phyloP scores from a whole-genome alignment of 1,140 invertebrate species.

The Monochamus saltuarius region DNA sequence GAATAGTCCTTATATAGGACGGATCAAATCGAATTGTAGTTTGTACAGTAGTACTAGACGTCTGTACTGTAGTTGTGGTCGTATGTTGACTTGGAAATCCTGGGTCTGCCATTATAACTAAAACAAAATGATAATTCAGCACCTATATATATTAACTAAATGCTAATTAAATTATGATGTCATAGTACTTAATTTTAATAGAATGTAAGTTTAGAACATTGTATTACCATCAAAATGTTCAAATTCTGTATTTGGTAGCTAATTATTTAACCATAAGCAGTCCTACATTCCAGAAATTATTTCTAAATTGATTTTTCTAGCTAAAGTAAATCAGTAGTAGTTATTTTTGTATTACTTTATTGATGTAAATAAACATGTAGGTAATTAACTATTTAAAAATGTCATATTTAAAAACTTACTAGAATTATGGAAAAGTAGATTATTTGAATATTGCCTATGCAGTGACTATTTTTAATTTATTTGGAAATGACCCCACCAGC shows the following conservation, averaged over 20 bases:
- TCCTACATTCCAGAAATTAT: too few species aligned
- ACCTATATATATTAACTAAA: background rate
- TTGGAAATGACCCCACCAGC: too few species aligned
- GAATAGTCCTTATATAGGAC: conserved; percentile 67
- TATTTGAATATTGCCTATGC: too few species aligned
- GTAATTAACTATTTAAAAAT: too few species aligned
- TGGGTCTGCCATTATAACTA: conserved; percentile 59
- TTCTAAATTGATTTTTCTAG: too few species aligned
- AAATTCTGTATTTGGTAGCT: background rate
- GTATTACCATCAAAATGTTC: background rate
- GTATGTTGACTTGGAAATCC: conserved; percentile 69
- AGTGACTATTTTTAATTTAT: too few species aligned
- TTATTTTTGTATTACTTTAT: too few species aligned
- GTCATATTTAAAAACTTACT: too few species aligned
- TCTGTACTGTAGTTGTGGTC: conserved; percentile 66
- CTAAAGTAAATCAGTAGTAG: too few species aligned
- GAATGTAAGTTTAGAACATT: background rate
- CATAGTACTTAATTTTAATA: background rate
- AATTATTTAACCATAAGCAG: background rate
- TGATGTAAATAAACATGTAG: too few species aligned
- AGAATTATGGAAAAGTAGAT: too few species aligned
- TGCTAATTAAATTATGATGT: background rate
- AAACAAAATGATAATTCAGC: background rate
- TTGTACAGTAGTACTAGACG: conserved; percentile 65
- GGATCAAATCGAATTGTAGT: conserved; percentile 73